Evolutionary conservation across 2,113 vertebrate genomes (phyloP), one percentile per base, ranked within the genome.

Genomic region (Rhynchopsitta pachyrhyncha): DNA sequence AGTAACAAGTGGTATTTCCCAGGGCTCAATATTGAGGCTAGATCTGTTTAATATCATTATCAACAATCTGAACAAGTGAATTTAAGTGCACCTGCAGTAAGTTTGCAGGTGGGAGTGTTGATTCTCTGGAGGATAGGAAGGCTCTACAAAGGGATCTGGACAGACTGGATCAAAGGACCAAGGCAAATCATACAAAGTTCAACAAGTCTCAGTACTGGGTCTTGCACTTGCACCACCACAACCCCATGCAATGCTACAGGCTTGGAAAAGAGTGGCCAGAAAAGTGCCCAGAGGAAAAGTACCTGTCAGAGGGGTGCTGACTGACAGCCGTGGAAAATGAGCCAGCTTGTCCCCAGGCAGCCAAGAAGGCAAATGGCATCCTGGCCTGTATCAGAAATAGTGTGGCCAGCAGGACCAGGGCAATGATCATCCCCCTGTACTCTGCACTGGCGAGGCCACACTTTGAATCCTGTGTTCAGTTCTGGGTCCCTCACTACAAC

Each of bases 281-380:
- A 70, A 41, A 1, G 17, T 20, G 39, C 16, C 5, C 0, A 1
- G 4, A 8, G 2, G 10, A 52, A 75, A 53, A 75, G 23, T 15
- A 60, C 23, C 27, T 22, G n/a, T 24, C 57, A 59, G 33, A n/a
- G 16, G 23, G 3, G 2, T 22, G 13, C 3, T 77, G 20, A 17
- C 8, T 0, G 1, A 10, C 23, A n/a, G 17, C 0, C 0, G 8
- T 42, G 37, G 35, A 47, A 28, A 18, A 28, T 11, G 4, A 78
- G 0, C 22, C 64, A 84, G 20, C 0, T 0, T 18, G 35, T 37
- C 17, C 4, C 31, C 35, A 44, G 9, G 11, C 24, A 28, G 2
- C 57, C 74, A 25, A 39, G 42, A 46, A 50, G 10, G 55, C 41
- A 27, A 3, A 10, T 11, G 6, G 22, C 37, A 64, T 22, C n/a